Evolutionary conservation across 1,140 invertebrate species (phyloP), one percentile per base, ranked within the genome.

Genomic region (Periplaneta americana): DNA sequence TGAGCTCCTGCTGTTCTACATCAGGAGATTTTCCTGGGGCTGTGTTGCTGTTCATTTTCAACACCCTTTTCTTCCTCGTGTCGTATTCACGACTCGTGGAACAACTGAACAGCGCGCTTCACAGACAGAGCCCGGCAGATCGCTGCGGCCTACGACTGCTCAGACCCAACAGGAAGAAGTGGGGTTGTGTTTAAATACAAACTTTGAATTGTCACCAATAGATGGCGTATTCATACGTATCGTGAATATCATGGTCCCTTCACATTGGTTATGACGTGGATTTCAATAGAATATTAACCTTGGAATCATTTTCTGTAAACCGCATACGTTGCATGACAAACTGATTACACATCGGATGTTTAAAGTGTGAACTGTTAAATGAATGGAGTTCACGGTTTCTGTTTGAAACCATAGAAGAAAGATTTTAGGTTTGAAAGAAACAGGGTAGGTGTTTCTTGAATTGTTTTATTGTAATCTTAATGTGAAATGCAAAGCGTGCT

Each of bases 1-100:
- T 84, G 79, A 84, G 75, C 77, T 84, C 84, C 57, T 84, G 84
- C 35, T 78, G 34, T 28, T 78, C 76, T 31, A 78, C 18, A 36
- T 37, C 76, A 33, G 32, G 31, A 76, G 1, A 13, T 0, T 28
- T 36, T 28, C 15, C 34, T 34, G 76, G 36, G 3, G 76, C n/a
- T 78, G 28, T 34, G 18, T 36, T 31, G 28, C 76, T 78, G 36
- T 36, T 36, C 76, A 78, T 78, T 34, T 75, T 75, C 18, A 36
- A 11, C 13, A 31, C n/a, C 22, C 36, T 36, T 36, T 37, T 18
- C 36, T 28, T 31, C n/a, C 34, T 36, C 34, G 6, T 66, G 48
- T 66, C 48, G 48, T n/a, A 13, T 66, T 48, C 48, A 66, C 33
- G 34, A 39, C 76, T 34, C 35, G 2, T 13, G 31, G 28, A 28